Conservation (phyloP, 2,797 vertebrate species). For the Anolis apletophallus region DNA sequence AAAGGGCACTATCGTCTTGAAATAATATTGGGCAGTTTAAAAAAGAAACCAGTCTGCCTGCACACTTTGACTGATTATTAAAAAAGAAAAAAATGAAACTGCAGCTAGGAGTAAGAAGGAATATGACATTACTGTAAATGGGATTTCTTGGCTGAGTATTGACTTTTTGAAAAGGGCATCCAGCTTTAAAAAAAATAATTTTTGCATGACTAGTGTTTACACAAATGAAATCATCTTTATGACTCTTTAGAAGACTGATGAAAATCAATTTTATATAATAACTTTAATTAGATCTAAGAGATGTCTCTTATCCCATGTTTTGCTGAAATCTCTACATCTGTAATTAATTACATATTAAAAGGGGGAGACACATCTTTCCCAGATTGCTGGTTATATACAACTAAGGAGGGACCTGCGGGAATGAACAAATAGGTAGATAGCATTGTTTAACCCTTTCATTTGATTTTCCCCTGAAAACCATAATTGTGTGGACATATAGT, state of each 20-base stretch:
- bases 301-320: not conserved
- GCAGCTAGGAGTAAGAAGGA: not conserved
- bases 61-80: not conserved
- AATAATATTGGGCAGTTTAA: not conserved
- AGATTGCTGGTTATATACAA: not conserved
- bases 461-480: not conserved
- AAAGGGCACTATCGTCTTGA: not conserved
- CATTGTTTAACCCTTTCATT: not conserved
- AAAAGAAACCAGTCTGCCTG: not conserved
- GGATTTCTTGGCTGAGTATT: not conserved
- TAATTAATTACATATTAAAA: not conserved
- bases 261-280: slow-evolving; percentile 21
- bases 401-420: not conserved
- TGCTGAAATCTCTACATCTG: not conserved
- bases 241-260: not conserved
- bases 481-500: not conserved
- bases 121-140: not conserved
- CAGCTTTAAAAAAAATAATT: not conserved
- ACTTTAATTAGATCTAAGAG: slow-evolving; percentile 10
- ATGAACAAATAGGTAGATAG: not conserved
- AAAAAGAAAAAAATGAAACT: not conserved
- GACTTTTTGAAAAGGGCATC: slow-evolving; percentile 3
- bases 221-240: not conserved
- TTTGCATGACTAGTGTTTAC: slow-evolving; percentile 21
- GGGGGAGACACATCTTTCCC: not conserved